Evolutionary conservation across 2,888 invertebrate species (phyloP).

Genomic region (Orchesella flavescens): DNA sequence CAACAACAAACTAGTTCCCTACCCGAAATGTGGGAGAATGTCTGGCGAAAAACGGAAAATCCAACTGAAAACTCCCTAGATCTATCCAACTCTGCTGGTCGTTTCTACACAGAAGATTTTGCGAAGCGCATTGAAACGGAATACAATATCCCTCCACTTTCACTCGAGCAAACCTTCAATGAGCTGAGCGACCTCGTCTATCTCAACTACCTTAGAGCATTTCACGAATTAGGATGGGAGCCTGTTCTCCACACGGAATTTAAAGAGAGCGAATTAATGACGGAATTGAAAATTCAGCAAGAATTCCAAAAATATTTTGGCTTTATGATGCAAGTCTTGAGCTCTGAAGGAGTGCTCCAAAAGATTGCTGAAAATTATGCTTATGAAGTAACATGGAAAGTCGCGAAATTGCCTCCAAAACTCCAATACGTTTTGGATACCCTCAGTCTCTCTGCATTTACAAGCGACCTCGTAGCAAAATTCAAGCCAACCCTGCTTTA

Average conservation of each 20-base stretch:
- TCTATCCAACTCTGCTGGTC: neutral
- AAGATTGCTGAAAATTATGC: neutral
- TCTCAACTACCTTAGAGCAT: constrained; percentile 12
- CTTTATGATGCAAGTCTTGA: neutral
- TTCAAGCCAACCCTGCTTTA: neutral
- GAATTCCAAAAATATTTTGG: too few species aligned
- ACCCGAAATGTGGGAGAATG: constrained; percentile 27
- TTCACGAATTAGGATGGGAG: neutral
- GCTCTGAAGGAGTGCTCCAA: neutral
- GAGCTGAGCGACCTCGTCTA: neutral
- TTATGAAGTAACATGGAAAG: neutral
- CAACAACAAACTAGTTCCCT: neutral
- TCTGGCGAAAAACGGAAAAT: neutral
- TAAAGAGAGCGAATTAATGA: too few species aligned
- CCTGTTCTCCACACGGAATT: too few species aligned
- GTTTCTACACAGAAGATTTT: too few species aligned
- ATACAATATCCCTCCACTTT: neutral
- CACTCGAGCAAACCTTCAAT: neutral
- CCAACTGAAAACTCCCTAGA: neutral
- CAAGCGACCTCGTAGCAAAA: neutral
- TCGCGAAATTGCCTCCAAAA: neutral
- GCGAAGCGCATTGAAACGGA: neutral
- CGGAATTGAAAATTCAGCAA: too few species aligned
- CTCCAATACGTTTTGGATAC: neutral
- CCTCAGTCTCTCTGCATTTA: neutral